A percentile compares a stretch with the other conserved stretches of the same genome.
Evolutionary conservation across 2,797 vertebrate species (phyloP).

Genomic region (Knipowitschia caucasica): DNA sequence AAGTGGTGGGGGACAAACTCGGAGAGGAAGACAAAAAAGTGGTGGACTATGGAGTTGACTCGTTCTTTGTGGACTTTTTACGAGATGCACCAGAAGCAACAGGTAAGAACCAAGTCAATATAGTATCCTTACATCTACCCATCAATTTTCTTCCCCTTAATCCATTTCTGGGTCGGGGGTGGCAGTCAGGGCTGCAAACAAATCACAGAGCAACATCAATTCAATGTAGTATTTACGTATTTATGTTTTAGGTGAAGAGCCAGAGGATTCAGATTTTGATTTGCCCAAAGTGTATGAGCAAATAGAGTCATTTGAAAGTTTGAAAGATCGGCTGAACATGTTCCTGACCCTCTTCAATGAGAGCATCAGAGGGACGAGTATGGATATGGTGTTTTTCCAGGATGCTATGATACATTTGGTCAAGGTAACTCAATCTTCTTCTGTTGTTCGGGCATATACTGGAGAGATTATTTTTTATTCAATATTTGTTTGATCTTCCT

Average conservation of each 20-base stretch:
- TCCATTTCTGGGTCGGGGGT: too few species aligned
- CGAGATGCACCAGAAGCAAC: slow-evolving; percentile 83
- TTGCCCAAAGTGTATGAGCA: slow-evolving; percentile 91
- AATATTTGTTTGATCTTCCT: too few species aligned
- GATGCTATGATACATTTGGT: slow-evolving; percentile 93
- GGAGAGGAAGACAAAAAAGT: slow-evolving; percentile 61
- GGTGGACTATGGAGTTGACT: slow-evolving; percentile 71
- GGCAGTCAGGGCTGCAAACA: too few species aligned
- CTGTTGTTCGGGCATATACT: neutral
- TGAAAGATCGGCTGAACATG: slow-evolving; percentile 82
- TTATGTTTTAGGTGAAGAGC: slow-evolving; percentile 83
- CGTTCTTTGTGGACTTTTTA: slow-evolving; percentile 93
- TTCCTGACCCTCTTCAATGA: slow-evolving; percentile 88
- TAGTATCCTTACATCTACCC: too few species aligned
- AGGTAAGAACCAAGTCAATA: slow-evolving; percentile 80
- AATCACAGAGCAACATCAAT: too few species aligned
- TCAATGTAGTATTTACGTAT: neutral
- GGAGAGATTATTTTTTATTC: neutral
- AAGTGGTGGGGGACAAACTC: slow-evolving; percentile 78
- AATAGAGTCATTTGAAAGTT: slow-evolving; percentile 78
- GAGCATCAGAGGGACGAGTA: slow-evolving; percentile 82
- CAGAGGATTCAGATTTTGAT: slow-evolving; percentile 78
- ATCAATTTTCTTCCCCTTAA: too few species aligned
- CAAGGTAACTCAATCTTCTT: slow-evolving; percentile 78
- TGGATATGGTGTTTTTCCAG: slow-evolving; percentile 94